Evolutionary conservation across 2,113 vertebrate species (phyloP), one percentile per base, ranked within the genome.

Genomic region (Corvus moneduloides): DNA sequence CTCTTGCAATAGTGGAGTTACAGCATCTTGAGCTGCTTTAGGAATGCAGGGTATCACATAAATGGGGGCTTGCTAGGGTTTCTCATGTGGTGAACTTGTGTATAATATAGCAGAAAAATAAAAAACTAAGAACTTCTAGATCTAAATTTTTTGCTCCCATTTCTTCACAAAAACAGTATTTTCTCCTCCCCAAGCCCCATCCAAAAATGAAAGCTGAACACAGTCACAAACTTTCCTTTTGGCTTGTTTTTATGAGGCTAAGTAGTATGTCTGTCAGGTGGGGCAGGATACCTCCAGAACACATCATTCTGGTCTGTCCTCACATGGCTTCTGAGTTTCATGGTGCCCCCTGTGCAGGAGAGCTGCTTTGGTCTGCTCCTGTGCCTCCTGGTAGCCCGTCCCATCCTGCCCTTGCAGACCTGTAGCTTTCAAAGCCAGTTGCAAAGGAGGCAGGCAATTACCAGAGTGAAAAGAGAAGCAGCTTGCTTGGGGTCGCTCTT

Each of bases 41-140:
- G 37, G 37, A 80, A 46, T 21, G 23, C 0, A 1, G 27, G 9
- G 7, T 55, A 19, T 58, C 58, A 35, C 0, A 0, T 41, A 67
- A 84, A 55, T 23, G 10, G 4, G 24, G 32, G 3, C 74, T 93
- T 52, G 18, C 52, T 52, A 51, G 30, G 43, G 17, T 27, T 87
- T 74, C 68, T 92, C 21, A 13, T 35, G 20, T 71, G 26, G 11
- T 64, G n/a, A 66, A 32, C 30, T 80, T 73, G 43, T 48, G 16
- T 64, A 8, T 68, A 79, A 63, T 22, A 37, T 10, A 78, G 55
- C 5, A 55, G 23, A 35, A 93, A 79, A 89, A 86, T 41, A 21
- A 77, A 71, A 72, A 46, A 0, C 24, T 30, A 41, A 37, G 12
- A 56, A 22, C 32, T 77, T 79, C 86, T 76, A 43, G 19, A 76